Base-by-base conservation (phyloP, 2,888 invertebrate genomes). In the Poecilus cupreus region DNA sequence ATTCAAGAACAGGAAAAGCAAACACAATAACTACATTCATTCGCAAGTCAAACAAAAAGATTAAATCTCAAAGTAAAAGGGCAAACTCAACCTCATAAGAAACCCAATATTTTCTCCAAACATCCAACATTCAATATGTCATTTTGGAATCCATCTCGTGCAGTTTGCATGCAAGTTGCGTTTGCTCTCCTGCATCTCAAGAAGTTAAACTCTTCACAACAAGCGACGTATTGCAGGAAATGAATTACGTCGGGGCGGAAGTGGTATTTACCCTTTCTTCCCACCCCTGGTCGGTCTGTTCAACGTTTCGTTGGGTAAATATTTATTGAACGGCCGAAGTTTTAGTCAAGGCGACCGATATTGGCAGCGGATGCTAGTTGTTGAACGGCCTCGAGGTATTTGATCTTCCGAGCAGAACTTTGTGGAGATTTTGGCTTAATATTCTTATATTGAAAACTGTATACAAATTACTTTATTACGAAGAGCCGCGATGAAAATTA, bases 181-280 rank as follows among this genome's bases (percentile, higher is more conserved):
- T 13, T 11, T n/a, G 13, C 11, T 43, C n/a, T n/a, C 32, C 8
- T 32, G 32, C 32, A 32, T 32, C 32, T 32, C 2, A 32, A 32
- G 32, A 32, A 32, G 32, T 32, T 6, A 32, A 32, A 32, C 5
- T 43, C 11, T 43, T 43, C 11, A 43, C 43, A 43, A 43, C 13
- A 43, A 43, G 43, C 5, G 46, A 72, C 46, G 72, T 46, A 72
- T 72, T 72, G 46, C 46, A 72, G 72, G 72, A 72, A 72, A 72
- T 72, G 72, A 72, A 72, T 72, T 46, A 72, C 72, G 72, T 72
- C 72, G 6, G 72, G 22, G 46, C 46, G 46, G 22, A 16, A 46
- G 22, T 24, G 46, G 37, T 72, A 43, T 70, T 70, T 70, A 70
- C 70, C 39, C 70, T 20, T 8, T 70, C 11, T 32, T 20, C 70